Evolutionary conservation across 2,888 invertebrate genomes (phyloP).

Genomic region (Tipula vernalis): DNA sequence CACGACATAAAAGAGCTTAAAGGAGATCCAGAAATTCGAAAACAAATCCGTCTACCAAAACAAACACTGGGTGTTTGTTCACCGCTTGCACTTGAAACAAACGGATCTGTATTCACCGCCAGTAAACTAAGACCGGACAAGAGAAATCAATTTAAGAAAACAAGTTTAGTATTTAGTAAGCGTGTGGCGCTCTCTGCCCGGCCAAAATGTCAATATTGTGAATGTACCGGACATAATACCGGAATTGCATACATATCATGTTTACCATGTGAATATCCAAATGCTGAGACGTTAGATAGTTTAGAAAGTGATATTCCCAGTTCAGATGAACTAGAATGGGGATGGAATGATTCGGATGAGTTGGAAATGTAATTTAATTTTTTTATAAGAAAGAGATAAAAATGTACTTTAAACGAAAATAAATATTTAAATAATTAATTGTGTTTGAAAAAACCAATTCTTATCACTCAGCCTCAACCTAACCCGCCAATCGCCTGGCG

Average conservation of each 20-base stretch:
- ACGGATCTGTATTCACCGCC: constrained; percentile 55
- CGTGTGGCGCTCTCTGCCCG: constrained; percentile 49
- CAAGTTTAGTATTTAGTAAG: constrained; percentile 52
- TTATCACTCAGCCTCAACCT: no score
- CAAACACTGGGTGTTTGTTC: constrained; percentile 64
- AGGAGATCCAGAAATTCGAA: constrained; percentile 59
- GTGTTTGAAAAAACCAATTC: neutral
- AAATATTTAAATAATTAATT: neutral
- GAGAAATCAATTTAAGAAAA: constrained; percentile 44
- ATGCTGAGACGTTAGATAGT: neutral
- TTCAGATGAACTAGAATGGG: neutral
- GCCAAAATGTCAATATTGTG: constrained; percentile 53
- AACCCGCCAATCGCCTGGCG: no score
- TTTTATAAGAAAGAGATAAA: neutral
- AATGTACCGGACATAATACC: constrained; percentile 52
- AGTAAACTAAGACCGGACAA: constrained; percentile 45
- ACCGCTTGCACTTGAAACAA: constrained; percentile 71
- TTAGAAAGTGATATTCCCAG: neutral
- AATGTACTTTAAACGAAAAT: neutral
- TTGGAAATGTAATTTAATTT: neutral
- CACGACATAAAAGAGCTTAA: constrained; percentile 54
- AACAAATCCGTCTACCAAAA: constrained; percentile 64
- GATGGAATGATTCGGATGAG: neutral
- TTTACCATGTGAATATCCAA: constrained; percentile 37
- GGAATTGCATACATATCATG: constrained; percentile 55